phyloP scores from a whole-genome alignment of 2,888 invertebrate species.

The Pammene fasciana region DNA sequence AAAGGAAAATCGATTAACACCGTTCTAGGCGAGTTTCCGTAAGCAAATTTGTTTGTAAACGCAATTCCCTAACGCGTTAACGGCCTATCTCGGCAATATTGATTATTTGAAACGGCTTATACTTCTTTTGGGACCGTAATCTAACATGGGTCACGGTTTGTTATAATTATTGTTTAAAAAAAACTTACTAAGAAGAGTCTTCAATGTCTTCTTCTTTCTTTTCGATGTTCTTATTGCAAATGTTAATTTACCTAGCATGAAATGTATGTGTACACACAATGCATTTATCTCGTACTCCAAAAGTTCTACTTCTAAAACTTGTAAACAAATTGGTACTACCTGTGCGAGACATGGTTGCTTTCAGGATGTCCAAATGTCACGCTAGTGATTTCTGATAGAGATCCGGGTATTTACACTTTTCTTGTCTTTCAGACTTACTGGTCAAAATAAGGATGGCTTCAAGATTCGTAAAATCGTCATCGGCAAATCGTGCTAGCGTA shows the following conservation, averaged over 20 bases:
- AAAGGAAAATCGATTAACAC: constrained; percentile 40
- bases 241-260: no score
- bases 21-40: constrained; percentile 36
- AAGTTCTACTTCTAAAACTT: no score
- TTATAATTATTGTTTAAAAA: background rate
- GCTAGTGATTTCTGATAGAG: background rate
- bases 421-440: constrained; percentile 1
- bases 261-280: no score
- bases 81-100: constrained; percentile 34
- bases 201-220: no score
- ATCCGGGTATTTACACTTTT: constrained; percentile 1
- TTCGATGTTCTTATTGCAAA: no score
- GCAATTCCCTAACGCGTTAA: constrained; percentile 37
- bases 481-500: no score
- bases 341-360: background rate
- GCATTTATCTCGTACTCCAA: no score
- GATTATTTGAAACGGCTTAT: constrained; percentile 31
- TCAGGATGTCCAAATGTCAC: background rate
- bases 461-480: no score
- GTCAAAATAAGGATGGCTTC: background rate
- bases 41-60: constrained; percentile 42
- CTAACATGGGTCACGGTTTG: background rate
- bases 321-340: no score
- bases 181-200: background rate
- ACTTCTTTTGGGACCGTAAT: constrained; percentile 6